These are phyloP conservation scores for Genyomyrus donnyi DNA, from an alignment of 2,113 vertebrate genomes.

Conservation along the genomic window DNA sequence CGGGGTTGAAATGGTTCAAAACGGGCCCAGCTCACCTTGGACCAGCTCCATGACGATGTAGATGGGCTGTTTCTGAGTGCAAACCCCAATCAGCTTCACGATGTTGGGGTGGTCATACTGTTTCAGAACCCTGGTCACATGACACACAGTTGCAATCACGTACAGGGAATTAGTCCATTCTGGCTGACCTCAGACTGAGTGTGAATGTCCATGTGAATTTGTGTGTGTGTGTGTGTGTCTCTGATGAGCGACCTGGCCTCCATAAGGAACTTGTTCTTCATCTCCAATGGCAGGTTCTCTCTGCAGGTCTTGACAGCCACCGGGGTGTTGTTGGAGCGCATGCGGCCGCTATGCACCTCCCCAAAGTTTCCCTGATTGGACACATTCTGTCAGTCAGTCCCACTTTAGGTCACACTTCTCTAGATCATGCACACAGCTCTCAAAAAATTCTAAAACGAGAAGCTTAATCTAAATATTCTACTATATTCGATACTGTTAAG, in stretches of 20 bases:
- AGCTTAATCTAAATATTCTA: background rate
- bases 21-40: constrained; percentile 60
- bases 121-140: constrained; percentile 79
- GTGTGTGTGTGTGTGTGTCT: background rate
- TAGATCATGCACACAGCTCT: background rate
- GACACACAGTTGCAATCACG: background rate
- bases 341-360: constrained; percentile 82
- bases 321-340: constrained; percentile 71
- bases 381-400: background rate
- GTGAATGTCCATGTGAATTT: background rate
- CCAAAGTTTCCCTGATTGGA: constrained; percentile 88
- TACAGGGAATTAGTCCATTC: background rate
- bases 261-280: constrained; percentile 91
- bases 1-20: background rate
- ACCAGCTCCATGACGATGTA: constrained; percentile 97
- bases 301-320: constrained; percentile 90
- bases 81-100: constrained; percentile 86
- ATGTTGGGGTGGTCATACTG: constrained; percentile 94
- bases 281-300: constrained; percentile 78
- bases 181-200: background rate
- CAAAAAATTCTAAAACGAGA: background rate
- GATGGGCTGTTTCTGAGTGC: constrained; percentile 92
- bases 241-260: constrained; percentile 75
- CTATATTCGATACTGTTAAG: background rate
- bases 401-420: background rate